A percentile compares a stretch with the other conserved stretches of the same genome.
Evolutionary conservation across 92 coral and sea anemone species (phyloP).

Genomic region (Isaurus tuberculatus): DNA sequence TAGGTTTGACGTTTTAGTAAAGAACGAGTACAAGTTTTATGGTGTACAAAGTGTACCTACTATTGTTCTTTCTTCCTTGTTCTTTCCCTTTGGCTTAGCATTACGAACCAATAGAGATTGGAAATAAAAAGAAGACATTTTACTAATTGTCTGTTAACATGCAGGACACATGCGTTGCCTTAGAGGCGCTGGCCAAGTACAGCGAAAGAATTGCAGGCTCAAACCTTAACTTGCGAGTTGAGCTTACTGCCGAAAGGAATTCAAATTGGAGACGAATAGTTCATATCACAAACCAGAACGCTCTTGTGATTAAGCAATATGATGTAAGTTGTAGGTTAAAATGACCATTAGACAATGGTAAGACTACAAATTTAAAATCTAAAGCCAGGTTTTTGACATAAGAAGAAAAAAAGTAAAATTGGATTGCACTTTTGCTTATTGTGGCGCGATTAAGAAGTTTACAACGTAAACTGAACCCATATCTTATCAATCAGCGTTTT

Average conservation of each 20-base stretch:
- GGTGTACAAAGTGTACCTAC: no score
- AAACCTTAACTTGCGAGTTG: constrained; percentile 73
- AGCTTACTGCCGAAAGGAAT: constrained; percentile 39
- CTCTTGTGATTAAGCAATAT: constrained; percentile 74
- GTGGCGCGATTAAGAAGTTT: no score
- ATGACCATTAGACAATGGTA: background rate
- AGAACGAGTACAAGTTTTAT: no score
- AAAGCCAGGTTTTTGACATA: background rate
- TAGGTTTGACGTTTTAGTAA: no score
- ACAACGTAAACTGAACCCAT: no score
- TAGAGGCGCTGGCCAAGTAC: constrained; percentile 90
- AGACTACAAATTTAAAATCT: background rate
- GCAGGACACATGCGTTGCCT: constrained; percentile 94
- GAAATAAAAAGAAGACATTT: background rate
- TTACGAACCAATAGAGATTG: background rate
- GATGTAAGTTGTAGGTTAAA: constrained; percentile 70
- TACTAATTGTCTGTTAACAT: background rate
- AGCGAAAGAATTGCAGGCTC: constrained; percentile 83
- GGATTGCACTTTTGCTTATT: background rate
- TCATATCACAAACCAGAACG: constrained; percentile 76
- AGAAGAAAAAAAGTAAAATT: background rate
- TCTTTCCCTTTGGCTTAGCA: background rate
- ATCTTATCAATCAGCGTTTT: no score
- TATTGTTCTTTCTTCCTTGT: no score
- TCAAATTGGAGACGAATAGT: constrained; percentile 60